Evolutionary conservation across 2,888 invertebrate genomes (phyloP), one percentile per base, ranked within the genome.

Genomic region (Rhingia campestris): DNA sequence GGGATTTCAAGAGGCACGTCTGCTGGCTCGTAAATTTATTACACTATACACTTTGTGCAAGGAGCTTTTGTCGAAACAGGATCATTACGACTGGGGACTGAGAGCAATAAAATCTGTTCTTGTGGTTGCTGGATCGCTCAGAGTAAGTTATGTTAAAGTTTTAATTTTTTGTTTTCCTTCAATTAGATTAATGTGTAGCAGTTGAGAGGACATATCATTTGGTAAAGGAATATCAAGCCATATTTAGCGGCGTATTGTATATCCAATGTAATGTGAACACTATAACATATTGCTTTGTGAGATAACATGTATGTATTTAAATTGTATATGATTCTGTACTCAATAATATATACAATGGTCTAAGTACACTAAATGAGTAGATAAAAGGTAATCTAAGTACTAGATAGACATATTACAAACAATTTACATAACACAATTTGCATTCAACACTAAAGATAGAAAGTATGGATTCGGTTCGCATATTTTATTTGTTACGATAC

Each of bases 71-170:
- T 98, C 98, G 54, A 98, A 98, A 90, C 97, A 98, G 91, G 98
- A 98, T 90, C 98, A 98, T 91, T 98, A 98, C 89, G 98, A 98
- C 93, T 97, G 98, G 98, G 98, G 98, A 43, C 92, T 98, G 67
- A 92, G 98, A 87, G 98, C 98, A 67, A 98, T 98, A 88, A 98
- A 98, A 91, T 98, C 98, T 66, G 98, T 98, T 54, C 92, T 98
- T 64, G 98, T 98, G 1, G 98, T 98, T 7, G 98, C 98, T 86
- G 98, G 98, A 51, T 95, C 97, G 41, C 92, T 98, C 66, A 97
- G 97, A 93, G 96, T 94, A 90, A 88, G 91, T 87, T 54, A 33
- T 33, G 22, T 22, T 37, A 6, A 37, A 49, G n/a, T 63, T 30
- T 45, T 43, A 56, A 39, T 63, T 14, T 4, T 12, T n/a, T n/a